Evolutionary conservation across 2,888 invertebrate species (phyloP), one percentile per base, ranked within the genome.

Genomic region (Nephrotoma flavescens): DNA sequence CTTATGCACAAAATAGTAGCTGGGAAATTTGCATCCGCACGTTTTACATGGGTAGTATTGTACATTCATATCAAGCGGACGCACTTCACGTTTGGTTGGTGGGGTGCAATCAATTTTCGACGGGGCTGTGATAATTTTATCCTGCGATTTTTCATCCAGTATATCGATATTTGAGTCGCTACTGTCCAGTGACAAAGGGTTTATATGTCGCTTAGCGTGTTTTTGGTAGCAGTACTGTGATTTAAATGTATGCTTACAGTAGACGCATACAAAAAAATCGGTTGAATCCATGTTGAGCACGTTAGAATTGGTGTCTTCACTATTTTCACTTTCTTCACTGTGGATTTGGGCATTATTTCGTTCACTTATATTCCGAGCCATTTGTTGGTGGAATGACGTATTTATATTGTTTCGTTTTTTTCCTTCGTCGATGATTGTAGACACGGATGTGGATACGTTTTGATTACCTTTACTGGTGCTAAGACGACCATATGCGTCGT

Each of bases 31-130:
- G 89, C 95, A 96, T 31, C 97, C 97, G 91, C 97, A 97, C 0
- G 96, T 97, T 92, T 97, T 97, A 92, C 97, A 97, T 0, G 97
- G 97, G 92, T 97, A 97, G 92, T 97, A 97, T 91, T 97, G 97
- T 0, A 97, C 94, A 89, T 97, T 95, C 91, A 96, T 94, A 89
- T 96, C 95, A 86, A 95, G 90, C 4, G 95, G 92, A 86, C 94
- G 93, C 1, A 95, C 95, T 89, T 95, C 95, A 6, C 94, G 91
- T 85, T 93, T 92, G 57, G 6, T 9, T 86, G 12, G 31, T 86
- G 12, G 31, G 31, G 6, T 41, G 45, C 86, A 47, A 3, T 84
- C 42, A n/a, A n/a, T 3, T 11, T 71, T 71, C 4, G 71, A 9
- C 11, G 31, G 2, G 11, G 71, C 3, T 5, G 71, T 31, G 41